Conservation (phyloP, 1,140 invertebrate genomes). For the Bacillus rossius region DNA sequence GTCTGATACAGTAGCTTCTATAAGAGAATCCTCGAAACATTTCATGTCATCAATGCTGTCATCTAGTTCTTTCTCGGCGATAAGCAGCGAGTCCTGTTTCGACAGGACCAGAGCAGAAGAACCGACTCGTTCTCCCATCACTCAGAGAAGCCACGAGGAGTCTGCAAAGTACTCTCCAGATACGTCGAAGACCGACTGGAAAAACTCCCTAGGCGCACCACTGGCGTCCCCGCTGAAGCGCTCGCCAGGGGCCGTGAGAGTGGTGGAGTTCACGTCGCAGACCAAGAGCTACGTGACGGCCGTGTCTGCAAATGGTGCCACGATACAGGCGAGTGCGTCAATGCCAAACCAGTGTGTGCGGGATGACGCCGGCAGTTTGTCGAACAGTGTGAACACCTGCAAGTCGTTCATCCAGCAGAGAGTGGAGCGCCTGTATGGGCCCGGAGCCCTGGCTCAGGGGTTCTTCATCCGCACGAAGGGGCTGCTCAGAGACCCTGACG, state of each 20-base stretch:
- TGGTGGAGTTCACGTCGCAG: slow-evolving; percentile 36
- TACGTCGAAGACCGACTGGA: not conserved
- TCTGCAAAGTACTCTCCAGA: not conserved
- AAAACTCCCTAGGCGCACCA: slow-evolving; percentile 1
- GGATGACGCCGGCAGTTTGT: slow-evolving; percentile 80
- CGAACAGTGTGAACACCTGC: slow-evolving; percentile 21
- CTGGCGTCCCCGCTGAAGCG: slow-evolving; percentile 27
- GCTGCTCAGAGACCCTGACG: too few relatives aligned
- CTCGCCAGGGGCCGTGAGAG: slow-evolving; percentile 28
- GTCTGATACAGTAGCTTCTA: not conserved
- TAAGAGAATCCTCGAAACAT: slow-evolving; percentile 4
- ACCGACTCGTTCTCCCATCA: not conserved
- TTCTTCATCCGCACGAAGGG: slow-evolving; percentile 49
- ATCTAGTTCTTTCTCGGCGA: not conserved
- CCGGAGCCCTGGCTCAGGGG: slow-evolving; percentile 73
- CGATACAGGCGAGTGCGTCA: slow-evolving; percentile 40
- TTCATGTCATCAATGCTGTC: slow-evolving; percentile 14
- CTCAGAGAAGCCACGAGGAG: too few relatives aligned
- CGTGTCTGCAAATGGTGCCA: slow-evolving; percentile 24
- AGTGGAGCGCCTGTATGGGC: slow-evolving; percentile 81
- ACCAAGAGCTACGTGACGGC: slow-evolving; percentile 34
- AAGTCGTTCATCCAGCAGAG: slow-evolving; percentile 81
- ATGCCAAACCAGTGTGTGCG: slow-evolving; percentile 81
- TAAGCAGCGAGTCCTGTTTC: not conserved
- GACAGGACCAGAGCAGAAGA: not conserved